A percentile compares a stretch with the other conserved stretches of the same genome.
Evolutionary conservation across 1,140 invertebrate species (phyloP).

Genomic region (Leguminivora glycinivorella): DNA sequence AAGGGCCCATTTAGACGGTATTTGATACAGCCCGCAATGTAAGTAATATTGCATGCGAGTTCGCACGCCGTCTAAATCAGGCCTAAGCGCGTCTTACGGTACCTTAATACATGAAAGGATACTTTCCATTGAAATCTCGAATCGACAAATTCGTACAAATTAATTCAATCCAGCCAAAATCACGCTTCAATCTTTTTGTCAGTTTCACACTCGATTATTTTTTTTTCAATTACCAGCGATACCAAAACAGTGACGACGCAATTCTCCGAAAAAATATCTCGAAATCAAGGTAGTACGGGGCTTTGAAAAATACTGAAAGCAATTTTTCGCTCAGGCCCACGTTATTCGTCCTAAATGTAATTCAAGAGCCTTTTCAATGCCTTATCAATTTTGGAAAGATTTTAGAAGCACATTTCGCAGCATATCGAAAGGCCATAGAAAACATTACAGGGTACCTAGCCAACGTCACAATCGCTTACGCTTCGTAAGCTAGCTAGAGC

Average conservation of each 20-base stretch:
- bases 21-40: too few species aligned
- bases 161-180: not conserved
- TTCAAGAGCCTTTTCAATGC: slow-evolving; percentile 22
- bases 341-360: slow-evolving; percentile 3
- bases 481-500: too few species aligned
- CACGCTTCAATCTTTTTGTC: not conserved
- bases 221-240: not conserved
- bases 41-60: too few species aligned
- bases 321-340: slow-evolving; percentile 6
- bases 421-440: slow-evolving; percentile 24
- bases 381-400: slow-evolving; percentile 26
- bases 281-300: slow-evolving; percentile 1
- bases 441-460: slow-evolving; percentile 23
- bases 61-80: too few species aligned
- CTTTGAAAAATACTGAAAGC: slow-evolving; percentile 15
- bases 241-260: slow-evolving; percentile 19
- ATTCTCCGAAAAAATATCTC: not conserved
- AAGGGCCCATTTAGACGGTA: too few species aligned
- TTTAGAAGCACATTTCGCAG: slow-evolving; percentile 25
- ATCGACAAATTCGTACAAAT: not conserved
- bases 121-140: too few species aligned
- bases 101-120: too few species aligned
- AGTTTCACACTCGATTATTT: slow-evolving; percentile 4
- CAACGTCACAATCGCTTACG: too few species aligned
- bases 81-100: too few species aligned